Conservation (phyloP, 2,113 vertebrate species). For the Pao palembangensis region DNA sequence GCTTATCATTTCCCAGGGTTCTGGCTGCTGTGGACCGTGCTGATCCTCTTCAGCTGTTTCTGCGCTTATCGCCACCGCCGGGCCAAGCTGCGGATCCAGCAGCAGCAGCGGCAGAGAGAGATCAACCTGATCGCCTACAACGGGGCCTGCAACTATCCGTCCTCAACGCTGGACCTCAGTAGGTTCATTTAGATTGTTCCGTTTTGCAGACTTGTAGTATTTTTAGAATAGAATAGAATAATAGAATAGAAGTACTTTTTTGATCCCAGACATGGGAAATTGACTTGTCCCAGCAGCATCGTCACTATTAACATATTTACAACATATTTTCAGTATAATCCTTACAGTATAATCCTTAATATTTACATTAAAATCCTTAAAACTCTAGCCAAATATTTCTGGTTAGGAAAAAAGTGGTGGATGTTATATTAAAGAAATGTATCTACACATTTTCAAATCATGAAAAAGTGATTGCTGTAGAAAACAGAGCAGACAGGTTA, state of each 20-base stretch:
- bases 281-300: no score
- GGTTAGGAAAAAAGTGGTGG: no score
- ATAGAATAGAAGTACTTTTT: no score
- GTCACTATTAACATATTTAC: no score
- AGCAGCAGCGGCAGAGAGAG: slow-evolving; percentile 94
- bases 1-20: slow-evolving; percentile 80
- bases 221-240: no score
- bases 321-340: no score
- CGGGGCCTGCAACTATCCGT: slow-evolving; percentile 85
- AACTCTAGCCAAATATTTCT: no score
- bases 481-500: not conserved
- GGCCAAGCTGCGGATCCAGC: slow-evolving; percentile 90
- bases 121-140: slow-evolving; percentile 96
- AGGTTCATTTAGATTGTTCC: slow-evolving; percentile 56
- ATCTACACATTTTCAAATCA: no score
- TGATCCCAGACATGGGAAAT: no score
- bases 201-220: not conserved
- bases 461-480: no score
- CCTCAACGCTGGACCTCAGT: slow-evolving; percentile 89
- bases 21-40: slow-evolving; percentile 93
- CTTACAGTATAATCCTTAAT: no score
- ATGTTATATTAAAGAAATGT: no score
- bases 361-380: not conserved
- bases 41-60: slow-evolving; percentile 95
- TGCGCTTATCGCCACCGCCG: slow-evolving; percentile 94